These are phyloP conservation scores for Apostichopus leukothele DNA, from an alignment of 53 echinoderm and acorn worm species.

Conservation along the genomic window DNA sequence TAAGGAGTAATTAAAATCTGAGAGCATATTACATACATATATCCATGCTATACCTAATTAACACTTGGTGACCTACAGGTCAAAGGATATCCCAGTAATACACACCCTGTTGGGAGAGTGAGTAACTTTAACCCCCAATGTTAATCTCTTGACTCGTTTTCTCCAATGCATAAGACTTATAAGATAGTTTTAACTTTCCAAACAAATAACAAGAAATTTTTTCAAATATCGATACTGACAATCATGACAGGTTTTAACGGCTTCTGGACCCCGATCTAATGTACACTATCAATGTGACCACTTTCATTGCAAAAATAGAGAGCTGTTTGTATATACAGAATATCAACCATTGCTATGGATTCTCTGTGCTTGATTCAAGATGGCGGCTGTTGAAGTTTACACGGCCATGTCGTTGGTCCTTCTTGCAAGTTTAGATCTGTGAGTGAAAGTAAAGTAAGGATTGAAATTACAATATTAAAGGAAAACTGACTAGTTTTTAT, in stretches of 20 bases:
- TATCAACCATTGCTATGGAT: not conserved
- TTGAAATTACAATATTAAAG: too few relatives aligned
- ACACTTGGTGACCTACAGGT: too few relatives aligned
- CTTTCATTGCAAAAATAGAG: conserved; percentile 41
- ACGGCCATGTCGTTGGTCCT: conserved; percentile 36
- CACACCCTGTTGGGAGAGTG: too few relatives aligned
- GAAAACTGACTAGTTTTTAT: too few relatives aligned
- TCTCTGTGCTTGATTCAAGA: not conserved
- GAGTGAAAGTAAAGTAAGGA: not conserved
- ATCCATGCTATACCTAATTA: too few relatives aligned
- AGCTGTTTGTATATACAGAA: conserved; percentile 26
- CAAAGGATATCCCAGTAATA: too few relatives aligned
- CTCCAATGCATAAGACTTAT: not conserved
- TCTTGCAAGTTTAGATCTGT: conserved; percentile 26
- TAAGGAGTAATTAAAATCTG: too few relatives aligned
- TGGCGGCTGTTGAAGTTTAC: not conserved
- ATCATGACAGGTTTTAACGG: not conserved
- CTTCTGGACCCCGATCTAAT: not conserved
- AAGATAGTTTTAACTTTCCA: not conserved
- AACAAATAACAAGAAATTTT: not conserved
- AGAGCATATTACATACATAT: too few relatives aligned
- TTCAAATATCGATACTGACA: not conserved
- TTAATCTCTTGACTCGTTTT: not conserved
- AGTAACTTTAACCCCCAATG: too few relatives aligned
- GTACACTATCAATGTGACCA: conserved; percentile 14